These are phyloP conservation scores for Heteromormyrus szaboi DNA, from an alignment of 2,797 vertebrate species.

Conservation along the genomic window DNA sequence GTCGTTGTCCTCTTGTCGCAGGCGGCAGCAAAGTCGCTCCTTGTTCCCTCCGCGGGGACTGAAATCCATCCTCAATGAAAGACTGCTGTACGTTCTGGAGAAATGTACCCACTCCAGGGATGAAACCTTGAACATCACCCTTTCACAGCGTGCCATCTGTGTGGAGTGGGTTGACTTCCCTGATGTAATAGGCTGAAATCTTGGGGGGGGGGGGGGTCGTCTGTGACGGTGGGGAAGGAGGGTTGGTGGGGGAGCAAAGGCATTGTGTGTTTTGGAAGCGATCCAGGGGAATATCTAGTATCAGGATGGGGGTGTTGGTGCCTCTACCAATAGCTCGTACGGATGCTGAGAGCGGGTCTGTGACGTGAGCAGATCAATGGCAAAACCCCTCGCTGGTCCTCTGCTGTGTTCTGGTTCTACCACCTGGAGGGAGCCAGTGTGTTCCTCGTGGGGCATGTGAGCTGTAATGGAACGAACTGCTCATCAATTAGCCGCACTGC, in stretches of 20 bases:
- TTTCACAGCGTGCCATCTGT: background rate
- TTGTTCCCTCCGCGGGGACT: background rate
- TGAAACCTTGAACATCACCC: slow-evolving; percentile 9
- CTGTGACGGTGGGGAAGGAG: slow-evolving; percentile 23
- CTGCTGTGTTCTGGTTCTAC: background rate
- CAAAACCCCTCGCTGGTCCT: background rate
- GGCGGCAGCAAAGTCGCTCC: background rate
- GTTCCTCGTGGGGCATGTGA: background rate
- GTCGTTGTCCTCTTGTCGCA: background rate
- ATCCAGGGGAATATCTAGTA: slow-evolving; percentile 61
- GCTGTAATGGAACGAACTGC: background rate
- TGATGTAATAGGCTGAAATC: slow-evolving; percentile 40
- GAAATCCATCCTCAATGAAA: background rate
- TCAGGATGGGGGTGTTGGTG: slow-evolving; percentile 32
- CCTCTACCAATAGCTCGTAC: slow-evolving; percentile 50
- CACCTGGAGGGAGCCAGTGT: background rate
- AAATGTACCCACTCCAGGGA: background rate
- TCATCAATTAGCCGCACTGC: background rate
- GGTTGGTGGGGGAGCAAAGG: slow-evolving; percentile 26
- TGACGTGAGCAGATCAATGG: background rate
- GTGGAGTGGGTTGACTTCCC: slow-evolving; percentile 6
- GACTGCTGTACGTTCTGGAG: background rate
- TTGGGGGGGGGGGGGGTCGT: background rate
- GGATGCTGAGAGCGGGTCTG: slow-evolving; percentile 30
- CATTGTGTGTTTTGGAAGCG: slow-evolving; percentile 56